Conservation (phyloP, 2,888 invertebrate genomes). For the Meganola albula region DNA sequence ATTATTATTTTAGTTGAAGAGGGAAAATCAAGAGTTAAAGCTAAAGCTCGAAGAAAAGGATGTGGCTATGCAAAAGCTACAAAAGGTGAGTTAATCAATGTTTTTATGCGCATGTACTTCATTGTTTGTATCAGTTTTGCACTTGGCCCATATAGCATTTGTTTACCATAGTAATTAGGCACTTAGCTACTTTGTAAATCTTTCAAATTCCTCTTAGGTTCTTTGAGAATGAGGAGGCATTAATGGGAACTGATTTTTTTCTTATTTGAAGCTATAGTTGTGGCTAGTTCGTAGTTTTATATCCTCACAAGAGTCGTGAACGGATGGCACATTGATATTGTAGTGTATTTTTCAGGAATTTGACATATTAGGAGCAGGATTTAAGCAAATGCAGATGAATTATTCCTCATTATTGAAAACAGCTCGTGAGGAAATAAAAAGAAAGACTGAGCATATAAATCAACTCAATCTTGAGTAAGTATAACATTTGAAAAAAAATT, state of each 20-base stretch:
- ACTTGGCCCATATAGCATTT: not conserved
- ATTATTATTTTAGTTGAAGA: slow-evolving; percentile 44
- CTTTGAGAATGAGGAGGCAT: no score
- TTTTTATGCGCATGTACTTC: no score
- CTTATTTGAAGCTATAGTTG: no score
- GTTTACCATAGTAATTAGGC: not conserved
- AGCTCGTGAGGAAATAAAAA: slow-evolving; percentile 59
- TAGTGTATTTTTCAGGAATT: slow-evolving; percentile 71
- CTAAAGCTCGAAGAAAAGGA: slow-evolving; percentile 47
- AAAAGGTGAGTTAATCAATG: slow-evolving; percentile 69
- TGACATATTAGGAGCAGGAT: slow-evolving; percentile 50
- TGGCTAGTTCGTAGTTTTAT: no score
- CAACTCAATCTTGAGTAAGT: slow-evolving; percentile 62
- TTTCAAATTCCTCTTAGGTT: no score
- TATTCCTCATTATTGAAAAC: slow-evolving; percentile 64
- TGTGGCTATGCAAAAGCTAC: slow-evolving; percentile 42
- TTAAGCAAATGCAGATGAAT: slow-evolving; percentile 51
- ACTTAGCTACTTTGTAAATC: no score
- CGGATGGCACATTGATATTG: slow-evolving; percentile 62
- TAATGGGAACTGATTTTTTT: no score
- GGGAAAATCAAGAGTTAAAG: slow-evolving; percentile 55
- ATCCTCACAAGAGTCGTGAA: slow-evolving; percentile 33
- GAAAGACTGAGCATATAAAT: slow-evolving; percentile 56
- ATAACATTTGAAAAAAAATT: slow-evolving; percentile 4
- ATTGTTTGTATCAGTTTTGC: no score